Evolutionary conservation across 2,797 vertebrate genomes (phyloP), one percentile per base, ranked within the genome.

Genomic region (Pangasius djambal): DNA sequence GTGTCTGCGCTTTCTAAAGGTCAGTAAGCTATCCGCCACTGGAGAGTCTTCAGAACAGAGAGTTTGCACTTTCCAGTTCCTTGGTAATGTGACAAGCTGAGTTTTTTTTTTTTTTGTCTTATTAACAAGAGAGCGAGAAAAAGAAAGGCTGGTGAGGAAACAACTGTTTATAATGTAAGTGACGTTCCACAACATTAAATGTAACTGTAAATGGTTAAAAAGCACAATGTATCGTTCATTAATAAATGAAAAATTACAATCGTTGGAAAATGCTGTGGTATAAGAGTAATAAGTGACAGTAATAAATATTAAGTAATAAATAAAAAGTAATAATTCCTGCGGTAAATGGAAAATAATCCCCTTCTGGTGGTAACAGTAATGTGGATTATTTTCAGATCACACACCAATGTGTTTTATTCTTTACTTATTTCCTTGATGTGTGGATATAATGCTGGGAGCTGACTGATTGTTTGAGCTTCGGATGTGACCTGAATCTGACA

Each of bases 1-100:
- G 59, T 83, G 81, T 83, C 81, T 6, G 2, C 4, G 34, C 25
- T 84, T 84, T 84, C 13, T 31, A 67, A 84, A 84, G 82, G 61
- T 84, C 40, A 84, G 82, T 50, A 84, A 84, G 28, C 40, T 84
- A 50, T 31, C 25, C 28, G 4, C 82, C 61, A 65, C 82, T 50
- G 44, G 15, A 65, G 61, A 65, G 63, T 65, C 28, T 16, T 67
- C 1, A 15, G 15, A 48, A 48, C 44, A 48, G 44, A 48, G 44
- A 48, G 44, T 48, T 48, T 48, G 44, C 44, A 48, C 44, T 48
- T 7, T 48, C 44, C 6, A 44, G 25, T 28, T 63, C 9, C 20
- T 22, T 61, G 34, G 31, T 61, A 61, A 82, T 12, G 4, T 61
- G 34, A 61, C 52, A 57, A 37, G n/a, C 20, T 82, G 55, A 52